Base-by-base conservation (phyloP, 2,113 vertebrate species). In the Nibea coibor region DNA sequence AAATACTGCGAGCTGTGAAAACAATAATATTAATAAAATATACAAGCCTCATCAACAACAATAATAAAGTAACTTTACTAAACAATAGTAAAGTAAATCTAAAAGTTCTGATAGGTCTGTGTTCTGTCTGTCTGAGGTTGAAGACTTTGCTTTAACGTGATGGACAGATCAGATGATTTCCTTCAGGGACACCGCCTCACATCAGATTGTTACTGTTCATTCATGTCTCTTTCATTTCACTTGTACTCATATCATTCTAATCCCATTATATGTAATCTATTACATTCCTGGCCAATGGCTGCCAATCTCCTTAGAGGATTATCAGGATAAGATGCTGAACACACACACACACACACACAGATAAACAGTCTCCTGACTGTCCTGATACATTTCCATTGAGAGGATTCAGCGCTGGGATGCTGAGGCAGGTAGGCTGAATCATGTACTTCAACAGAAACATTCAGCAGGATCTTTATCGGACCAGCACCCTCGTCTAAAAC, bases 271-370 rank as follows among this genome's bases (percentile, higher is more conserved):
- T 61, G 66, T 76, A 63, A 75, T 82, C 50, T 20, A 66, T 75
- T 79, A 51, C 51, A 24, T 9, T 31, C 15, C 65, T 81, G 31
- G 28, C 19, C 43, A 78, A 39, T 48, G 64, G 59, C 73, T 73
- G 77, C 73, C 62, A 89, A 92, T 91, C 91, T 75, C 56, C 2
- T 92, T 77, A 90, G 59, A 59, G 79, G 88, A 88, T 93, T 92
- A 89, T 82, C 64, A 57, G 84, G 86, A 93, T 93, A 88, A 72
- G 82, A 89, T 93, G 85, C 89, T 85, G 82, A 66, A 83, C 61
- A 67, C 51, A 45, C 48, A 51, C 16, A 83, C 61, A 67, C 51
- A 45, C 48, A 51, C 16, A 50, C 48, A 50, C 48, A 19, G 10
- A 48, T 16, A 53, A 54, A 58, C 3, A 47, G 48, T 42, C 35